These are phyloP conservation scores for Sparidentex hasta DNA, from an alignment of 2,797 vertebrate species.

Conservation along the genomic window DNA sequence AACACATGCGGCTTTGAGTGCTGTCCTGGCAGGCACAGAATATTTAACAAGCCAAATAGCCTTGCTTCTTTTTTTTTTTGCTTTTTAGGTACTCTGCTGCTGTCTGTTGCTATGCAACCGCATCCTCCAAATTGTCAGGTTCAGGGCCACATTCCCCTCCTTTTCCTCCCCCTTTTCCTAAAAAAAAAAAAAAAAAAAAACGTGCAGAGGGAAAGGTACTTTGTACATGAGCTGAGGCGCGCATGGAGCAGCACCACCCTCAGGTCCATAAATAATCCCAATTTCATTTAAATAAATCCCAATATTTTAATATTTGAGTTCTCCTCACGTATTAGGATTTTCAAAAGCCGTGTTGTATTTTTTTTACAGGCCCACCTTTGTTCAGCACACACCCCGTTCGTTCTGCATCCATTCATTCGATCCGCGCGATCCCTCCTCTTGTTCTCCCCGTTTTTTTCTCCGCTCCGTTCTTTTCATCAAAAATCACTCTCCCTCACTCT, in stretches of 20 bases:
- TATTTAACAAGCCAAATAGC: slow-evolving; percentile 81
- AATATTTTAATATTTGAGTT: slow-evolving; percentile 73
- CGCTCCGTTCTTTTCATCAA: slow-evolving; percentile 69
- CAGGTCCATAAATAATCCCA: too few species aligned
- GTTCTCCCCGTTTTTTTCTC: slow-evolving; percentile 28
- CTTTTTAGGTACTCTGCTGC: slow-evolving; percentile 79
- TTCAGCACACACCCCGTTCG: slow-evolving; percentile 48
- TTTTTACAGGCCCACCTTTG: slow-evolving; percentile 64
- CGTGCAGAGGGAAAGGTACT: slow-evolving; percentile 59
- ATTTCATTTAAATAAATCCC: slow-evolving; percentile 74
- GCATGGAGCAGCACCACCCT: slow-evolving; percentile 53
- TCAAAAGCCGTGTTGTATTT: slow-evolving; percentile 35
- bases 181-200: slow-evolving; percentile 57
- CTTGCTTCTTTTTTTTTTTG: slow-evolving; percentile 54
- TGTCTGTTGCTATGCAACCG: slow-evolving; percentile 82
- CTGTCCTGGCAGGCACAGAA: slow-evolving; percentile 74
- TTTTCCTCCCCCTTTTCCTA: slow-evolving; percentile 40
- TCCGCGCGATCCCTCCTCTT: slow-evolving; percentile 27
- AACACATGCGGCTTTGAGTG: slow-evolving; percentile 67
- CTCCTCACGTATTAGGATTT: slow-evolving; percentile 49
- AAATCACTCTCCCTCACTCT: slow-evolving; percentile 67
- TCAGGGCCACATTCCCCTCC: slow-evolving; percentile 84
- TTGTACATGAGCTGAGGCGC: slow-evolving; percentile 63
- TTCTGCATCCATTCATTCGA: slow-evolving; percentile 47
- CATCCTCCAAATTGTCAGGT: slow-evolving; percentile 86